Conservation (phyloP, 2,888 invertebrate genomes). For the Callosobruchus maculatus region DNA sequence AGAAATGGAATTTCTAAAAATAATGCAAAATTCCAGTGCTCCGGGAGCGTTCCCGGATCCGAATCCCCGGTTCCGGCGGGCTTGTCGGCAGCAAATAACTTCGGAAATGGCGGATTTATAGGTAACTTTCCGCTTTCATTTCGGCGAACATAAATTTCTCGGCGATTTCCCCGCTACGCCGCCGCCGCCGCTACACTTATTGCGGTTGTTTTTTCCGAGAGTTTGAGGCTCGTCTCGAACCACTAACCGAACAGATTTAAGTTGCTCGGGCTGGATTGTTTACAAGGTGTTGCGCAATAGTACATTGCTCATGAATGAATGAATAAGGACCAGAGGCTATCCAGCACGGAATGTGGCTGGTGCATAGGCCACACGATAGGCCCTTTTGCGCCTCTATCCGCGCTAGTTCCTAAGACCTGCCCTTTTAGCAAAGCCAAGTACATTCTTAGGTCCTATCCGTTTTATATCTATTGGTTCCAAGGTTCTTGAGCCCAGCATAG, state of each 20-base stretch:
- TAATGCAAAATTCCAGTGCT: not conserved
- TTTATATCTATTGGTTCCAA: too few species aligned
- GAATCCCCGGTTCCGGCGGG: not conserved
- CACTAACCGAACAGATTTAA: not conserved
- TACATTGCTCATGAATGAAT: too few species aligned
- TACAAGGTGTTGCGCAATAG: too few species aligned
- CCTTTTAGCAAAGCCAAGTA: too few species aligned
- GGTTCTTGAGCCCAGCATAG: too few species aligned
- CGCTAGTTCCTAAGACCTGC: too few species aligned
- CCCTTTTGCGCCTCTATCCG: too few species aligned
- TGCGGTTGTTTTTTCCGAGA: not conserved
- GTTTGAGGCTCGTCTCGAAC: not conserved
- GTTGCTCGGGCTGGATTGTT: not conserved
- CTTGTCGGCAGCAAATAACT: constrained; percentile 23
- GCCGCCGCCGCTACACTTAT: not conserved
- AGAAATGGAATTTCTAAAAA: not conserved
- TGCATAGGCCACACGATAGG: too few species aligned
- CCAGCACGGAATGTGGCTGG: too few species aligned
- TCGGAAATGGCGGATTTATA: constrained; percentile 35
- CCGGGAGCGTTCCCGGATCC: not conserved
- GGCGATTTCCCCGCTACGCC: not conserved
- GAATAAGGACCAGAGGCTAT: too few species aligned
- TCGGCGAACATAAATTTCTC: constrained; percentile 35
- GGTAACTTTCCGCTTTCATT: constrained; percentile 38
- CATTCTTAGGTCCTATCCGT: too few species aligned